phyloP scores from a whole-genome alignment of 92 coral and sea anemone genomes.

The Porites evermanni region DNA sequence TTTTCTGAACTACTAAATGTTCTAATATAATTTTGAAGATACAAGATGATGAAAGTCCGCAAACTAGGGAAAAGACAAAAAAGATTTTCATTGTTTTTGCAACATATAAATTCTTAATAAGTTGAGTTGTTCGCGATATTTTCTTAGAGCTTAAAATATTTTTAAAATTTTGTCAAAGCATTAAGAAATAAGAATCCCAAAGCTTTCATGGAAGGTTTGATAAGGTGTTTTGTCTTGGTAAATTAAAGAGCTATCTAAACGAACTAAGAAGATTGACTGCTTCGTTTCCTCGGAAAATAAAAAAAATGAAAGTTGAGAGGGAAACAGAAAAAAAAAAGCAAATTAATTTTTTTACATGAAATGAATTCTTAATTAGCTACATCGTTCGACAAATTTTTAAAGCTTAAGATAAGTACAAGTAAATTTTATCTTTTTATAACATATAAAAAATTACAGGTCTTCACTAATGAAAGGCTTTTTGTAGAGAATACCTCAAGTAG shows the following conservation, averaged over 20 bases:
- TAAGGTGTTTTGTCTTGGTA: too few relatives aligned
- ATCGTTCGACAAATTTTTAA: conserved; percentile 13
- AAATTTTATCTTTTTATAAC: not conserved
- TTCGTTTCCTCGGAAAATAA: not conserved
- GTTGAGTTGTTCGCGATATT: too few relatives aligned
- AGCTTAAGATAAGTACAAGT: not conserved
- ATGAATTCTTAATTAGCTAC: conserved; percentile 45
- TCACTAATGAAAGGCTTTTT: not conserved
- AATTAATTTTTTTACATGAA: conserved; percentile 1
- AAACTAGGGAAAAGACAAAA: too few relatives aligned
- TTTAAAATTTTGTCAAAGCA: too few relatives aligned
- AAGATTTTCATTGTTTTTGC: too few relatives aligned
- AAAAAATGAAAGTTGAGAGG: not conserved
- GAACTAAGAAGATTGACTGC: not conserved
- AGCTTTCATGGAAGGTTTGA: too few relatives aligned
- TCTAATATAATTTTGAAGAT: too few relatives aligned
- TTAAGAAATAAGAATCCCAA: too few relatives aligned
- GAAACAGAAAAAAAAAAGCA: not conserved
- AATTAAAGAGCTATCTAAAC: too few relatives aligned
- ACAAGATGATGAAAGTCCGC: too few relatives aligned
- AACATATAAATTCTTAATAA: too few relatives aligned
- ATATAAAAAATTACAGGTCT: not conserved
- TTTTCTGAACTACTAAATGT: not conserved
- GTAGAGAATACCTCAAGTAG: not conserved
- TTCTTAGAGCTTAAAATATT: too few relatives aligned